phyloP scores from a whole-genome alignment of 2,797 vertebrate genomes.

The Eurystomus glaucurus region DNA sequence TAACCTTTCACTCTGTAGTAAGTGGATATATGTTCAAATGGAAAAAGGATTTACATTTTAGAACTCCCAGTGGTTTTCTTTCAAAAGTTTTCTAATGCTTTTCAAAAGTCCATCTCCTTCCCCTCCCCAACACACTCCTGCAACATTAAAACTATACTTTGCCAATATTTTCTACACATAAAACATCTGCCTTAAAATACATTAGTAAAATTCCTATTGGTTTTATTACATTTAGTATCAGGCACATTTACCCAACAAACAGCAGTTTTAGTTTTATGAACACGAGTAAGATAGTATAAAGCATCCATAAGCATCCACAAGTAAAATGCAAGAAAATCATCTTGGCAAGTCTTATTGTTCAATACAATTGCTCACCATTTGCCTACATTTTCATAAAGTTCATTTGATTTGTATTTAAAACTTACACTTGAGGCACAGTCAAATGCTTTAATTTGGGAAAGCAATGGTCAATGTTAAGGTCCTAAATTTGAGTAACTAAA shows the following conservation, averaged over 20 bases:
- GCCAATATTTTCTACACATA: neutral
- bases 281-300: neutral
- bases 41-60: neutral
- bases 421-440: neutral
- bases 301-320: neutral
- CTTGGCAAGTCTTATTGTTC: neutral
- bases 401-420: neutral
- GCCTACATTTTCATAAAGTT: neutral
- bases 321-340: neutral
- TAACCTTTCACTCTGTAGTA: neutral
- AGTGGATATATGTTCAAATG: neutral
- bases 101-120: neutral
- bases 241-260: neutral
- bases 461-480: neutral
- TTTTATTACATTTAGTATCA: neutral
- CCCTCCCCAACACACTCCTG: accelerated
- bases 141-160: neutral
- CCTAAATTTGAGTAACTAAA: neutral
- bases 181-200: neutral
- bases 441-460: neutral
- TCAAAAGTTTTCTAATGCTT: neutral
- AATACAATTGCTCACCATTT: neutral
- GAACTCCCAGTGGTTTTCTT: neutral
- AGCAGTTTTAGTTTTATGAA: neutral
- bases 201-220: neutral